Conservation (phyloP, 2,113 vertebrate species). For the Piaya cayana region DNA sequence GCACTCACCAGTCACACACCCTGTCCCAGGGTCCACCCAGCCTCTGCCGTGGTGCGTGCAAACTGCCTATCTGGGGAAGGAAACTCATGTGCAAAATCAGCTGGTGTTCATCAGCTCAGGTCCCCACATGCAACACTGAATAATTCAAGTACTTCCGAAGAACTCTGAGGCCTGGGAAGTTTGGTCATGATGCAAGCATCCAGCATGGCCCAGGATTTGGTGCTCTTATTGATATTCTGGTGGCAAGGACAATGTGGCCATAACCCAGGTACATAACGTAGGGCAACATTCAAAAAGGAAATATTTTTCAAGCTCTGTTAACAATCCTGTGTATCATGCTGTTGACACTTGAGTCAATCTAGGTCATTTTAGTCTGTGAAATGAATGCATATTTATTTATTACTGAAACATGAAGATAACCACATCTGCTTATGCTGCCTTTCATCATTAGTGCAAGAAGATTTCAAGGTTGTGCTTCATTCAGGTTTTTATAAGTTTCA, state of each 20-base stretch:
- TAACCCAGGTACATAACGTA: neutral
- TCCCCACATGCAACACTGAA: neutral
- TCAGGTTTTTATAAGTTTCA: neutral
- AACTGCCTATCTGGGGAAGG: fast-evolving
- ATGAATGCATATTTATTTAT: neutral
- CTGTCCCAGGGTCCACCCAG: neutral
- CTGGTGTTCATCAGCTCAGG: neutral
- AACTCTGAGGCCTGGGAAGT: neutral
- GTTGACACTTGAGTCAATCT: neutral
- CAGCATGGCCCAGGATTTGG: neutral
- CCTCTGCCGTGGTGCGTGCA: fast-evolving
- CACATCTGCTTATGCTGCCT: neutral
- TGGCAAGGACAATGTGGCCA: neutral
- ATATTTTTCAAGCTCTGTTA: neutral
- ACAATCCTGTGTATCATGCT: neutral
- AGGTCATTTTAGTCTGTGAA: neutral
- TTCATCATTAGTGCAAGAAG: neutral
- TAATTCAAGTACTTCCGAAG: neutral
- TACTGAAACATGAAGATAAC: neutral
- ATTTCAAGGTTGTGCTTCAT: neutral
- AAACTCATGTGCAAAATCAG: neutral
- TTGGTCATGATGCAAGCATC: neutral
- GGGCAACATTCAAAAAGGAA: neutral
- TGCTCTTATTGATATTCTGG: neutral
- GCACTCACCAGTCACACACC: neutral